A percentile compares a stretch with the other conserved stretches of the same genome.
phyloP scores from a whole-genome alignment of 2,113 vertebrate genomes.

The Aspidoscelis tigris region DNA sequence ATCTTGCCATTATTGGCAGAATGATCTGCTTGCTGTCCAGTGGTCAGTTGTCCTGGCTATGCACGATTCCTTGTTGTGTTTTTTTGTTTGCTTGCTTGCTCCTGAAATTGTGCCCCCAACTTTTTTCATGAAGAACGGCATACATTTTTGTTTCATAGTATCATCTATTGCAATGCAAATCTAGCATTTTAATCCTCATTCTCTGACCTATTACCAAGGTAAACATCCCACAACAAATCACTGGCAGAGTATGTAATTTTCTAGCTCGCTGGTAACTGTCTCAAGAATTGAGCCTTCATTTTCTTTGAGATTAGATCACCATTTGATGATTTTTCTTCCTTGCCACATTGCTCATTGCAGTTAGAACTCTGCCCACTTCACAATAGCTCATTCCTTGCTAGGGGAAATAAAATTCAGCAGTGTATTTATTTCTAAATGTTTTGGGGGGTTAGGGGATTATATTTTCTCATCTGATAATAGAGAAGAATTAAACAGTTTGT shows the following conservation, averaged over 20 bases:
- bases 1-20: neutral
- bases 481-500: neutral
- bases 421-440: neutral
- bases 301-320: conserved; percentile 7
- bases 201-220: neutral
- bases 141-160: neutral
- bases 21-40: neutral
- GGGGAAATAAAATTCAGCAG: neutral
- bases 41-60: accelerated
- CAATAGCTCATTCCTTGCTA: accelerated
- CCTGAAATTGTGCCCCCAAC: neutral
- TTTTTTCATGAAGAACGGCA: neutral
- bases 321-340: neutral
- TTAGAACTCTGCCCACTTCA: neutral
- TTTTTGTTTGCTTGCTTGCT: neutral
- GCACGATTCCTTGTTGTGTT: accelerated
- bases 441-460: neutral
- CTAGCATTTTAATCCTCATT: neutral
- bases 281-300: conserved; percentile 32
- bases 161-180: neutral
- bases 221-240: conserved; percentile 22
- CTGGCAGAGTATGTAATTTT: conserved; percentile 26
- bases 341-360: conserved; percentile 5
- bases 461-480: neutral
- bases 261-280: neutral